A percentile compares a stretch with the other conserved stretches of the same genome.
Evolutionary conservation across 1,140 invertebrate species (phyloP).

Genomic region (Drosophila ogumai): DNA sequence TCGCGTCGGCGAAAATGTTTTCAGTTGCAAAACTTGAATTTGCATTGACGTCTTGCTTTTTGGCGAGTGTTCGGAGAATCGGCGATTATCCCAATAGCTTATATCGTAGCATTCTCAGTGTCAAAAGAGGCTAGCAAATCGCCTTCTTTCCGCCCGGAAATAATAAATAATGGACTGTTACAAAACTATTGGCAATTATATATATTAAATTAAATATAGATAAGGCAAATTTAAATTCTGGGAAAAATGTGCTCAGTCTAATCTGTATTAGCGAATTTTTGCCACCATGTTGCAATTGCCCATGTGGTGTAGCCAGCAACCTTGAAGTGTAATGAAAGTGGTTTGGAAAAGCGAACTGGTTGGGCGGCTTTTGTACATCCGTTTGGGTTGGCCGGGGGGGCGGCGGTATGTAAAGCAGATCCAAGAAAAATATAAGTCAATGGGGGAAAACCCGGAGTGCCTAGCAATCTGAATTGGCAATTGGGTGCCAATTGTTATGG

Average conservation of each 20-base stretch:
- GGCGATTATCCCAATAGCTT: slow-evolving; percentile 7
- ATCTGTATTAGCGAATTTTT: not conserved
- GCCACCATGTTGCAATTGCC: not conserved
- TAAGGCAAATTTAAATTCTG: not conserved
- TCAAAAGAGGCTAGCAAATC: not conserved
- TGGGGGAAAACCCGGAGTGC: slow-evolving; percentile 30
- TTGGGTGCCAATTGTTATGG: slow-evolving; percentile 32
- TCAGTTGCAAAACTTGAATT: slow-evolving; percentile 53
- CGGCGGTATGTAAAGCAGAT: slow-evolving; percentile 25
- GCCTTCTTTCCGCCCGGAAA: slow-evolving; percentile 2
- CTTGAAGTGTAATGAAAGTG: slow-evolving; percentile 38
- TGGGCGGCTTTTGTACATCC: slow-evolving; percentile 29
- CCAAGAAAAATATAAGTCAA: slow-evolving; percentile 36
- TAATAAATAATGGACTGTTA: not conserved
- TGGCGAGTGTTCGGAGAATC: slow-evolving; percentile 28
- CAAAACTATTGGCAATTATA: not conserved
- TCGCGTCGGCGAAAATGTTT: slow-evolving; percentile 46
- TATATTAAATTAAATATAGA: not conserved
- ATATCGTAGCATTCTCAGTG: not conserved
- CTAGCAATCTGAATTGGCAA: slow-evolving; percentile 14
- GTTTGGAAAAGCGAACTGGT: slow-evolving; percentile 37
- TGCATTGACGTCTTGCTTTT: slow-evolving; percentile 53
- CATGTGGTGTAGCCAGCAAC: not conserved
- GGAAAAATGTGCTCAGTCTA: not conserved
- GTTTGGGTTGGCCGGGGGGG: not conserved